Evolutionary conservation across 2,113 vertebrate genomes (phyloP).

Genomic region (Athene noctua): DNA sequence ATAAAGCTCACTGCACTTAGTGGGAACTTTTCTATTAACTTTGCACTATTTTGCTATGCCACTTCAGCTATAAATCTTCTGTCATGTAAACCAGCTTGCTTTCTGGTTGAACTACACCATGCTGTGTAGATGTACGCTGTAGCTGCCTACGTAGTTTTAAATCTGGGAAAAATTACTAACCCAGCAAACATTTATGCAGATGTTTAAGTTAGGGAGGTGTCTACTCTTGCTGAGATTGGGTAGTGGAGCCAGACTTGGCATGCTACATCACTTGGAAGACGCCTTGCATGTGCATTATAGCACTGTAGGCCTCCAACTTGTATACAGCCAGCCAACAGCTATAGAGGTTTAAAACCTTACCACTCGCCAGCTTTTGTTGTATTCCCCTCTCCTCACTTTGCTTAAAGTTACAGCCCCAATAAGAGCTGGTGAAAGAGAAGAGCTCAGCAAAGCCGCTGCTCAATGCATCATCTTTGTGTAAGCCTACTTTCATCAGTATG

Average conservation of each 20-base stretch:
- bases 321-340: background rate
- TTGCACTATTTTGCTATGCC: background rate
- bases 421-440: background rate
- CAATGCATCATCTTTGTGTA: fast-evolving
- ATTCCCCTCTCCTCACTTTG: background rate
- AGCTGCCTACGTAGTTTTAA: background rate
- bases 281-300: fast-evolving
- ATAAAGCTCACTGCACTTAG: background rate
- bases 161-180: background rate
- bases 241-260: background rate
- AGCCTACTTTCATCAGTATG: background rate
- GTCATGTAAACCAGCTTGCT: background rate
- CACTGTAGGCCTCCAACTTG: fast-evolving
- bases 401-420: background rate
- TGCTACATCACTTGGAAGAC: background rate
- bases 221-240: background rate
- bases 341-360: background rate
- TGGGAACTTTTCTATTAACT: background rate
- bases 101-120: fast-evolving
- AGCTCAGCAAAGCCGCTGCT: background rate
- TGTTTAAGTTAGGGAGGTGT: background rate
- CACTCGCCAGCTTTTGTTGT: background rate
- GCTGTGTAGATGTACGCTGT: background rate
- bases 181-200: background rate
- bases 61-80: background rate